Percentiles rank a stretch among this genome's conserved stretches.
Evolutionary conservation across 2,113 vertebrate species (phyloP).

Genomic region (Dinomys branickii): DNA sequence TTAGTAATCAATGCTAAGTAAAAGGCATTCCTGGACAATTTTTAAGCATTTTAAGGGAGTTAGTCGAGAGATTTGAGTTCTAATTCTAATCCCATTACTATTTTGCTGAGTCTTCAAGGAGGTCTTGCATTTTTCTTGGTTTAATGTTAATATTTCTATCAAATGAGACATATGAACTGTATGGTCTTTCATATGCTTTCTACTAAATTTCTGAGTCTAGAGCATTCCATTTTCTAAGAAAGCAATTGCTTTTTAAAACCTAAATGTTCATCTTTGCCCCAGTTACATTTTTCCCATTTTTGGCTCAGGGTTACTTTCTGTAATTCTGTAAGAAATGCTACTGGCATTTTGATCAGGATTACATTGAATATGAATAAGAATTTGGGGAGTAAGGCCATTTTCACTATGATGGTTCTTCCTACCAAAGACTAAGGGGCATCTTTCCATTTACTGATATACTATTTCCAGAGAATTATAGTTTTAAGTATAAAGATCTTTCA

Average conservation of each 20-base stretch:
- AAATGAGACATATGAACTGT: not conserved
- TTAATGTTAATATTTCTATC: not conserved
- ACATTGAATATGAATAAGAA: not conserved
- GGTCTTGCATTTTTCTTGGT: not conserved
- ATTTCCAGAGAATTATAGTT: not conserved
- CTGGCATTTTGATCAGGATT: not conserved
- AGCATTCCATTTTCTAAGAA: not conserved
- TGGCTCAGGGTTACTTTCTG: not conserved
- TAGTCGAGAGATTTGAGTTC: not conserved
- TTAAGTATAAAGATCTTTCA: not conserved
- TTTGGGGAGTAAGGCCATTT: not conserved
- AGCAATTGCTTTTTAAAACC: not conserved
- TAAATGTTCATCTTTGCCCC: too few species aligned
- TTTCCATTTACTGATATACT: not conserved
- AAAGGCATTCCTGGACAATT: not conserved
- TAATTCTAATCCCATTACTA: not conserved
- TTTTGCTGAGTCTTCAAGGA: not conserved
- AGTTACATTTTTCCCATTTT: too few species aligned
- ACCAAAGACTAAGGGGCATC: not conserved
- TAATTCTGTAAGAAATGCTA: not conserved
- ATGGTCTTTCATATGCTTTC: not conserved
- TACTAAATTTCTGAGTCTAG: not conserved
- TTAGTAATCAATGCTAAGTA: not conserved
- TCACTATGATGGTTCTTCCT: not conserved
- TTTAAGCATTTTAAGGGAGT: not conserved